A percentile compares a stretch with the other conserved stretches of the same genome.
phyloP scores from a whole-genome alignment of 2,797 vertebrate species.

The Salmo trutta region DNA sequence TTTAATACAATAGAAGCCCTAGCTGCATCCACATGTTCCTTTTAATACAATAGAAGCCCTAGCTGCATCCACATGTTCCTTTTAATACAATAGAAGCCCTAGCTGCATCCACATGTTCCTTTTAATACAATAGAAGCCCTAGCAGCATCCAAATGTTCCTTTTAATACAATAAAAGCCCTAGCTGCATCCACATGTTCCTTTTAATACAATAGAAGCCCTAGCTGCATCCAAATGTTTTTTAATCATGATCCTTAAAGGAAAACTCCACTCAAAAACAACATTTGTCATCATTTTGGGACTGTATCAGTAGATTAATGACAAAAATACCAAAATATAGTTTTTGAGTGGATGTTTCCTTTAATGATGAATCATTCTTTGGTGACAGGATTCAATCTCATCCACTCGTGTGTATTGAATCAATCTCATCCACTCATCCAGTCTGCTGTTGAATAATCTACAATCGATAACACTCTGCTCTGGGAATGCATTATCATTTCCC shows the following conservation, averaged over 20 bases:
- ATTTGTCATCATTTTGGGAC: too few species aligned
- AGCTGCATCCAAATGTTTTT: conserved; percentile 1
- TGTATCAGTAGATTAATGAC: too few species aligned
- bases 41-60: background rate
- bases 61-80: too few species aligned
- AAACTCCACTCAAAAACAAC: too few species aligned
- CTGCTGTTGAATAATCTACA: background rate
- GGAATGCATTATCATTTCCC: background rate
- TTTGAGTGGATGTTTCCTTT: background rate
- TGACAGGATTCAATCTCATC: background rate
- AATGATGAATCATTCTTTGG: background rate
- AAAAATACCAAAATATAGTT: too few species aligned
- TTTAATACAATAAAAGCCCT: background rate
- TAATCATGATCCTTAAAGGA: background rate
- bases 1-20: too few species aligned
- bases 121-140: background rate
- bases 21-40: too few species aligned
- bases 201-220: background rate
- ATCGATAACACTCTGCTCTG: background rate
- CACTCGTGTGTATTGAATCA: background rate
- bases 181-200: too few species aligned
- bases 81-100: too few species aligned
- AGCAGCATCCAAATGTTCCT: too few species aligned
- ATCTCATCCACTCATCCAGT: background rate
- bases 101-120: too few species aligned